A percentile compares a stretch with the other conserved stretches of the same genome.
These are phyloP conservation scores for Miichthys miiuy DNA, from an alignment of 2,797 vertebrate genomes.

Conservation along the genomic window DNA sequence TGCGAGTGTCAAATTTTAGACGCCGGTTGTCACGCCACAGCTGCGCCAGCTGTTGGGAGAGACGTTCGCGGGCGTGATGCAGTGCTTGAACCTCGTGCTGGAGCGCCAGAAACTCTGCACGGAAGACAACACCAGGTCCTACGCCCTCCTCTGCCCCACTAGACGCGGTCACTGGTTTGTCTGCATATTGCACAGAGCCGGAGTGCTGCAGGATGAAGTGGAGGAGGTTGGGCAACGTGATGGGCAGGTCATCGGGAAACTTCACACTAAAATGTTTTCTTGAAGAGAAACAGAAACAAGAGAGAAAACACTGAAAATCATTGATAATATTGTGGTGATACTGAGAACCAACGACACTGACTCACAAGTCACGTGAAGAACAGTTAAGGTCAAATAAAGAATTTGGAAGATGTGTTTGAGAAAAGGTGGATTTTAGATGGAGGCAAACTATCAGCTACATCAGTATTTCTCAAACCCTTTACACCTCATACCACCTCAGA, in stretches of 20 bases:
- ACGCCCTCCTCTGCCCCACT: accelerated
- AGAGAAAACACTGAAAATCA: neutral
- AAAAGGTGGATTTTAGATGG: too few species aligned
- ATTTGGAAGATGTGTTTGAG: too few species aligned
- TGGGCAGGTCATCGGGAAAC: constrained; percentile 79
- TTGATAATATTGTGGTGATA: neutral
- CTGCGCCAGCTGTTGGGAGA: constrained; percentile 81
- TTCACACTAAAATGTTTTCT: constrained; percentile 84
- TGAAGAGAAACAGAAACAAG: constrained; percentile 16
- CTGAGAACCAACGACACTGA: too few species aligned
- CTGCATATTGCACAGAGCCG: constrained; percentile 34
- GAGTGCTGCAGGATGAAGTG: constrained; percentile 83
- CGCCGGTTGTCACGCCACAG: constrained; percentile 80
- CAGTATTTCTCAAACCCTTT: too few species aligned
- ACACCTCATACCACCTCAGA: too few species aligned
- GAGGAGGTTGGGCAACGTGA: constrained; percentile 84
- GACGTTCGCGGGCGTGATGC: constrained; percentile 76
- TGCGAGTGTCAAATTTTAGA: constrained; percentile 75
- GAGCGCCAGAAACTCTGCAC: constrained; percentile 73
- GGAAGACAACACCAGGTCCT: constrained; percentile 53
- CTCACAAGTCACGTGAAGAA: too few species aligned
- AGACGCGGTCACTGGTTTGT: neutral
- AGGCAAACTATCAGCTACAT: too few species aligned
- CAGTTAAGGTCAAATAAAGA: too few species aligned
- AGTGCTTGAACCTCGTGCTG: constrained; percentile 78